phyloP scores from a whole-genome alignment of 1,140 invertebrate species.

The Drosophila arawakana region DNA sequence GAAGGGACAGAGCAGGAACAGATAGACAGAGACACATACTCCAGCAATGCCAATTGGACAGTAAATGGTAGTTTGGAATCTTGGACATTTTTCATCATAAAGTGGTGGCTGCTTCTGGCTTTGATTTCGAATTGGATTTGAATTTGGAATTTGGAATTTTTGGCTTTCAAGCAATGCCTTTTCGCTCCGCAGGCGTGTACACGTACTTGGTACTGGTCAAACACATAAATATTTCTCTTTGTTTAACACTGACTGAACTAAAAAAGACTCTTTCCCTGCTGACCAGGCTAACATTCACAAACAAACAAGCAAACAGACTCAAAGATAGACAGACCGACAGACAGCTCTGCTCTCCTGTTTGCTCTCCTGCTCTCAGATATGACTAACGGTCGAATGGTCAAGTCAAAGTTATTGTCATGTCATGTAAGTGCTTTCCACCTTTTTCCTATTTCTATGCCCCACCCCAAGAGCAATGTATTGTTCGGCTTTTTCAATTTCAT shows the following conservation, averaged over 20 bases:
- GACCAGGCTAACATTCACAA: conserved; percentile 19
- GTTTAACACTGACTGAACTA: conserved; percentile 55
- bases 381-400: conserved; percentile 78
- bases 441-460: neutral
- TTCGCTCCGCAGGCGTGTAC: conserved; percentile 46
- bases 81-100: conserved; percentile 82
- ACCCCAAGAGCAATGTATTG: conserved; percentile 2
- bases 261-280: conserved; percentile 43
- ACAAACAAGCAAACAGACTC: conserved; percentile 52
- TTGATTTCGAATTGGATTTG: conserved; percentile 82
- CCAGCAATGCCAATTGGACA: conserved; percentile 34
- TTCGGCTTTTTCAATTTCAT: conserved; percentile 60
- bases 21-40: conserved; percentile 8
- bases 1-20: neutral
- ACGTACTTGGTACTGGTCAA: conserved; percentile 49
- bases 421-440: conserved; percentile 62
- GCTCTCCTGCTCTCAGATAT: conserved; percentile 58
- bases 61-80: conserved; percentile 50
- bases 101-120: conserved; percentile 48
- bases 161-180: conserved; percentile 59
- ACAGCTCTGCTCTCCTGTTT: neutral
- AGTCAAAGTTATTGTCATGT: conserved; percentile 81
- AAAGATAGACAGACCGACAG: conserved; percentile 7
- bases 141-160: conserved; percentile 80
- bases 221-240: conserved; percentile 81